These are phyloP conservation scores for Cantharis rustica DNA, from an alignment of 2,888 invertebrate species.

Conservation along the genomic window DNA sequence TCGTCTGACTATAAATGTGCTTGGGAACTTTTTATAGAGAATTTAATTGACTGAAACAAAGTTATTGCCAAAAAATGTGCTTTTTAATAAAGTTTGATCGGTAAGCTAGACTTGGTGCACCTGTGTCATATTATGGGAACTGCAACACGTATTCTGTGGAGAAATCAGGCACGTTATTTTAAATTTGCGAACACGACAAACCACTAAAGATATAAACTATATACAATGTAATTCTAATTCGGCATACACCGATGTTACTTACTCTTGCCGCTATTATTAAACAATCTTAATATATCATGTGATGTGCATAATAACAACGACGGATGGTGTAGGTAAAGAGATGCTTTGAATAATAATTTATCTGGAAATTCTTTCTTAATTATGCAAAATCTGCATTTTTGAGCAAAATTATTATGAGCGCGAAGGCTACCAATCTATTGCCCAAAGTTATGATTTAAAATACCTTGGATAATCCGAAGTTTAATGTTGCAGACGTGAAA, in stretches of 20 bases:
- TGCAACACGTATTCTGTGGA: background rate
- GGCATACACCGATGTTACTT: background rate
- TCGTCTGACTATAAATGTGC: too few species aligned
- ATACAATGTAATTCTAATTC: background rate
- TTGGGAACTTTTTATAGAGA: too few species aligned
- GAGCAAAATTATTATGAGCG: too few species aligned
- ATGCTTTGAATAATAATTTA: background rate
- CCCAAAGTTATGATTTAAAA: background rate
- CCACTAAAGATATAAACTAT: background rate
- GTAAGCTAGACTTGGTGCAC: background rate
- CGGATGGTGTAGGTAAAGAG: background rate
- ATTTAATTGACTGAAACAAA: too few species aligned
- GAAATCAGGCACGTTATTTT: background rate
- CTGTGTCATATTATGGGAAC: background rate
- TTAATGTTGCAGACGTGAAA: background rate
- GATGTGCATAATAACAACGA: background rate
- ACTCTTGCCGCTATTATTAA: background rate
- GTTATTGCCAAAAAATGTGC: background rate
- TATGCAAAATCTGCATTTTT: background rate
- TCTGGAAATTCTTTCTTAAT: background rate
- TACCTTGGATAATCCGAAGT: background rate
- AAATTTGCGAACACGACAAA: background rate
- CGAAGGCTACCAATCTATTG: too few species aligned
- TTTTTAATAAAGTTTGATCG: background rate
- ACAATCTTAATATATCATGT: background rate